A percentile compares a stretch with the other conserved stretches of the same genome.
Evolutionary conservation across 2,797 vertebrate genomes (phyloP).

Genomic region (Sebastes hubbsi): DNA sequence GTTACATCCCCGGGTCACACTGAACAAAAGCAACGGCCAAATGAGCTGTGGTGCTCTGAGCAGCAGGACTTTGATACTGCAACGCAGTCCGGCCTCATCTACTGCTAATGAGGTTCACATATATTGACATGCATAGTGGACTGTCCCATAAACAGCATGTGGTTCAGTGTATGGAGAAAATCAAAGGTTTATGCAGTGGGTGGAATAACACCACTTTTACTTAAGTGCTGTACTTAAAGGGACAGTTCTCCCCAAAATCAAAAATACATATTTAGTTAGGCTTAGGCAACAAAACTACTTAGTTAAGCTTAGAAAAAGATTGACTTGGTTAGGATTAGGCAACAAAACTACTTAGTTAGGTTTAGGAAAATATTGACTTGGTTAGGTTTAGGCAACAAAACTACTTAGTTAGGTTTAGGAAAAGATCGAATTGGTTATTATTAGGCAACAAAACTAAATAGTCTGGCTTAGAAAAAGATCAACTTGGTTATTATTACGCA

Average conservation of each 20-base stretch:
- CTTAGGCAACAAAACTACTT: too few relatives aligned
- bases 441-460: too few relatives aligned
- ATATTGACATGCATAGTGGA: neutral
- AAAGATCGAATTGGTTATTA: too few relatives aligned
- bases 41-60: conserved; percentile 18
- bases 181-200: neutral
- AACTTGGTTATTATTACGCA: too few relatives aligned
- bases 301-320: too few relatives aligned
- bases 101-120: conserved; percentile 11
- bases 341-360: too few relatives aligned
- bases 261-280: too few relatives aligned
- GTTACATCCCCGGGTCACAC: neutral
- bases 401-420: too few relatives aligned
- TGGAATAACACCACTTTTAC: neutral
- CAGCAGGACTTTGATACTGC: conserved; percentile 1
- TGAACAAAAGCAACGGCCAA: conserved; percentile 45
- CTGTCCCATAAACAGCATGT: neutral
- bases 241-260: neutral
- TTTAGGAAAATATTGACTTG: too few relatives aligned
- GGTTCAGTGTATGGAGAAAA: neutral
- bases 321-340: too few relatives aligned
- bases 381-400: too few relatives aligned
- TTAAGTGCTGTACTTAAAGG: neutral
- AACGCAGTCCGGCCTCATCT: neutral
- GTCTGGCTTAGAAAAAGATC: too few relatives aligned